Conservation (phyloP, 2,113 vertebrate species). For the Clarias macrocephalus region DNA sequence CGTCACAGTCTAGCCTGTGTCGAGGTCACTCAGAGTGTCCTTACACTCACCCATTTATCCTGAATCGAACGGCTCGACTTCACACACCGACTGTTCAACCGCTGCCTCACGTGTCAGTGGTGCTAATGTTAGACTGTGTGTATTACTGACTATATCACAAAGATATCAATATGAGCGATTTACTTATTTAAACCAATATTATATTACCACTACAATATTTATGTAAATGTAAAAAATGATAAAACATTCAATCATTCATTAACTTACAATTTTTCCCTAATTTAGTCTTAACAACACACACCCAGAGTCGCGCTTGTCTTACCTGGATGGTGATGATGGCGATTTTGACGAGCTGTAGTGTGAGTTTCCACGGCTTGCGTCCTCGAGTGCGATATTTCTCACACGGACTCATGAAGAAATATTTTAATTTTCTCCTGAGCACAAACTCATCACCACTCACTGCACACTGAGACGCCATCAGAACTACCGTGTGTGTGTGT, state of each 20-base stretch:
- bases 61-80: too few relatives aligned
- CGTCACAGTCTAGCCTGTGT: too few relatives aligned
- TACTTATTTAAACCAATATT: too few relatives aligned
- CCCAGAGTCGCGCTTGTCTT: slow-evolving; percentile 31
- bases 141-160: too few relatives aligned
- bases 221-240: neutral
- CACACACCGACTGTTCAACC: too few relatives aligned
- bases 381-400: slow-evolving; percentile 91
- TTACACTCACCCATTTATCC: too few relatives aligned
- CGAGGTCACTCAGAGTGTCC: too few relatives aligned
- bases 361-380: slow-evolving; percentile 92
- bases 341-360: slow-evolving; percentile 90
- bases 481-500: neutral
- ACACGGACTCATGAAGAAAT: slow-evolving; percentile 96
- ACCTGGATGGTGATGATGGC: slow-evolving; percentile 90
- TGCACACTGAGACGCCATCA: neutral
- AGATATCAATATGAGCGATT: too few relatives aligned
- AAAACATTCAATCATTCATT: neutral
- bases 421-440: slow-evolving; percentile 87
- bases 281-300: neutral
- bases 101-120: too few relatives aligned
- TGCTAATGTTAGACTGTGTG: too few relatives aligned
- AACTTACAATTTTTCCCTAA: neutral
- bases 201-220: too few relatives aligned
- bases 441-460: slow-evolving; percentile 46